Conservation (phyloP, 2,888 invertebrate genomes). For the Andrena flavipes region DNA sequence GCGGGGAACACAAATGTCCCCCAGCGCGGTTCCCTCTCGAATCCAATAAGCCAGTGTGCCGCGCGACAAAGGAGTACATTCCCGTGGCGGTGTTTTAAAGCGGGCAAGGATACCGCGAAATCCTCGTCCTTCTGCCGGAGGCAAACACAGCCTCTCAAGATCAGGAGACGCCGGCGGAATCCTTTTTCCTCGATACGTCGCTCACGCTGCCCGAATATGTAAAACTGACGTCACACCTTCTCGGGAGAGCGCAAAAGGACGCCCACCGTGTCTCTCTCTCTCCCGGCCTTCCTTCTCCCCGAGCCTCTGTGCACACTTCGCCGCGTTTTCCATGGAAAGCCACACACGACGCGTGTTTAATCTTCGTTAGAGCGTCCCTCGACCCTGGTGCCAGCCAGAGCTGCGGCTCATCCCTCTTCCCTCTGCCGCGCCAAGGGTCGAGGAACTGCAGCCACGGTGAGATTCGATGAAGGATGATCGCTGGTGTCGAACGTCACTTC, state of each 20-base stretch:
- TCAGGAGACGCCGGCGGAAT: slow-evolving; percentile 58
- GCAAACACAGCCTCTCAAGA: slow-evolving; percentile 27
- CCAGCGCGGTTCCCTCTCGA: not conserved
- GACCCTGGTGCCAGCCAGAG: not conserved
- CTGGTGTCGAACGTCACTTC: not conserved
- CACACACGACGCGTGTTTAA: not conserved
- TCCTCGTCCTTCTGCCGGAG: slow-evolving; percentile 38
- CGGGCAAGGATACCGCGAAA: slow-evolving; percentile 33
- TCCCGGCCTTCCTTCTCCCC: slow-evolving; percentile 5
- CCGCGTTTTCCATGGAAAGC: slow-evolving; percentile 29
- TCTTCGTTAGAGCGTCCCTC: not conserved
- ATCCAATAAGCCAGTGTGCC: not conserved
- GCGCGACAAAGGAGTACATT: slow-evolving; percentile 11
- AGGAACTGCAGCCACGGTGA: not conserved
- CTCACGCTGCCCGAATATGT: slow-evolving; percentile 83
- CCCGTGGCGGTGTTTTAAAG: slow-evolving; percentile 29
- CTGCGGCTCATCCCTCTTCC: not conserved
- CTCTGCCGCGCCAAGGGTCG: not conserved
- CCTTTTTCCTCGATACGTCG: slow-evolving; percentile 79
- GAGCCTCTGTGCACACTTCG: not conserved
- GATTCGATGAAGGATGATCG: not conserved
- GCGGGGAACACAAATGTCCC: not conserved
- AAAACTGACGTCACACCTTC: slow-evolving; percentile 82
- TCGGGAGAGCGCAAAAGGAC: slow-evolving; percentile 79
- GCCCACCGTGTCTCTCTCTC: slow-evolving; percentile 74